Percentiles rank a stretch among this genome's conserved stretches.
These are phyloP conservation scores for Helicolenus hilgendorfi DNA, from an alignment of 2,797 vertebrate species.

Conservation along the genomic window DNA sequence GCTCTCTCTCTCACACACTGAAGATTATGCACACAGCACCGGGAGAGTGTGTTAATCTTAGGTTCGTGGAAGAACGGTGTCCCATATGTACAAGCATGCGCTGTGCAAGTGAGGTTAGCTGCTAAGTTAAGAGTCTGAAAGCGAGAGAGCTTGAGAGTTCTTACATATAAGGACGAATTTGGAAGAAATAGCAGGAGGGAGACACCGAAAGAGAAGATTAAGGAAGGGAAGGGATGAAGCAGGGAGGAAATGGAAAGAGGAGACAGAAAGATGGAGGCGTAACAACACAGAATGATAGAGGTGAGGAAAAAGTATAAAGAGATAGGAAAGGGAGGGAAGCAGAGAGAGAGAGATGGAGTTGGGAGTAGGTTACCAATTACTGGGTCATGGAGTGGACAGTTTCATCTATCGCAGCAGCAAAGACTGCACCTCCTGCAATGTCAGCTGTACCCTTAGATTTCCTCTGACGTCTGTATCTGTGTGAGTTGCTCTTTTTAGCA, in stretches of 20 bases:
- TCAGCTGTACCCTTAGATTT: slow-evolving; percentile 51
- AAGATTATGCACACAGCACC: slow-evolving; percentile 57
- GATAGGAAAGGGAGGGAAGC: slow-evolving; percentile 21
- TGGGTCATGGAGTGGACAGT: slow-evolving; percentile 54
- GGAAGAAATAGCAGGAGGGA: background rate
- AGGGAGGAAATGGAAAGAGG: background rate
- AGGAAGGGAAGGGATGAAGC: background rate
- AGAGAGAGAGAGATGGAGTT: slow-evolving; percentile 51
- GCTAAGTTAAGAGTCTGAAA: slow-evolving; percentile 12
- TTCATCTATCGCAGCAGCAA: slow-evolving; percentile 63
- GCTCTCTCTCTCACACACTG: slow-evolving; percentile 15
- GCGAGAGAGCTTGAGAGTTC: background rate
- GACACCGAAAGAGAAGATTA: background rate
- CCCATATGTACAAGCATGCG: slow-evolving; percentile 7
- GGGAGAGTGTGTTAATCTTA: slow-evolving; percentile 63
- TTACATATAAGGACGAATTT: background rate
- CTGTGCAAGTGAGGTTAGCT: background rate
- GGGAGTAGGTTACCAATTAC: slow-evolving; percentile 72
- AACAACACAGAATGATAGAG: slow-evolving; percentile 4
- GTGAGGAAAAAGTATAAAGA: slow-evolving; percentile 39
- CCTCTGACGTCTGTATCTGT: background rate
- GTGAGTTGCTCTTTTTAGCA: slow-evolving; percentile 31
- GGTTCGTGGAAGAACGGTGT: slow-evolving; percentile 14
- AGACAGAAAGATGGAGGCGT: background rate
- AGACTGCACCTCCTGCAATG: slow-evolving; percentile 41